A percentile compares a stretch with the other conserved stretches of the same genome.
Conservation (phyloP, 2,888 invertebrate genomes). For the Hemistola chrysoprasaria region DNA sequence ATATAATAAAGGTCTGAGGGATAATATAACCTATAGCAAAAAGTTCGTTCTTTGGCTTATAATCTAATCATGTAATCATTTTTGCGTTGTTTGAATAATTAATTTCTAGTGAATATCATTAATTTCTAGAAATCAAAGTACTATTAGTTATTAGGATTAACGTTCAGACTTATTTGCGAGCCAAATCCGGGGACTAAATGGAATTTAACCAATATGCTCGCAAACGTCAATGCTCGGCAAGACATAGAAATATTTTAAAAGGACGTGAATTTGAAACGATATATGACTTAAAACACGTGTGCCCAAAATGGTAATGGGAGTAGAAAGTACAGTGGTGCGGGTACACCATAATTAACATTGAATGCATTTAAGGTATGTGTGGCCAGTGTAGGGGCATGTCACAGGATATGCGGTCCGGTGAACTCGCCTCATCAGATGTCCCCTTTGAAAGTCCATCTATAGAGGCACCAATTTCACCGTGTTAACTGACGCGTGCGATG, state of each 20-base stretch:
- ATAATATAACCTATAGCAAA: no score
- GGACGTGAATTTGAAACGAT: no score
- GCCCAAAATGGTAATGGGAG: slow-evolving; percentile 6
- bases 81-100: no score
- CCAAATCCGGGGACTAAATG: slow-evolving; percentile 45
- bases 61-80: no score
- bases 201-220: slow-evolving; percentile 60
- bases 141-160: no score
- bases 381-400: slow-evolving; percentile 51
- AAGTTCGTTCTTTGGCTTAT: no score
- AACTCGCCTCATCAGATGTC: slow-evolving; percentile 60
- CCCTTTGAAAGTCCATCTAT: slow-evolving; percentile 64
- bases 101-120: no score
- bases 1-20: slow-evolving; percentile 4
- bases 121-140: neutral
- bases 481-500: slow-evolving; percentile 61
- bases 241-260: slow-evolving; percentile 24
- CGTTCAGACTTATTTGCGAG: slow-evolving; percentile 26
- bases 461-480: slow-evolving; percentile 65
- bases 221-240: slow-evolving; percentile 37
- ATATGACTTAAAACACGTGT: slow-evolving; percentile 11
- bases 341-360: slow-evolving; percentile 37
- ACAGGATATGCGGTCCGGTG: slow-evolving; percentile 73
- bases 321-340: slow-evolving; percentile 16
- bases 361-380: slow-evolving; percentile 46